These are phyloP conservation scores for Drosophila flavopinicola DNA, from an alignment of 2,888 invertebrate species.

Conservation along the genomic window DNA sequence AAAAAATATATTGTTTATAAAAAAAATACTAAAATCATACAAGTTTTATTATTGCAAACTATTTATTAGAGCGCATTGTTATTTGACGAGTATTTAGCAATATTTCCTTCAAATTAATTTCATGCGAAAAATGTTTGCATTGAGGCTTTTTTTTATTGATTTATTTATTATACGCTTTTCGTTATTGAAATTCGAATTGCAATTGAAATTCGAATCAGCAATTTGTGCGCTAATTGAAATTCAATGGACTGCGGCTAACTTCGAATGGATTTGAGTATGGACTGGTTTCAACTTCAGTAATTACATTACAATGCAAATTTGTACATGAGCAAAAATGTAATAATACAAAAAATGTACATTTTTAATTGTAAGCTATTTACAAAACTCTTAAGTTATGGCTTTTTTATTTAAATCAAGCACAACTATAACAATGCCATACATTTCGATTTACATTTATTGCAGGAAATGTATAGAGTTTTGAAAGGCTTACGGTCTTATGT, in stretches of 20 bases:
- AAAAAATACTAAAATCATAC: slow-evolving; percentile 10
- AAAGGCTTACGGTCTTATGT: too few species aligned
- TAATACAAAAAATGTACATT: slow-evolving; percentile 24
- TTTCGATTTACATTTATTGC: too few species aligned
- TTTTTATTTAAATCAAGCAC: too few species aligned
- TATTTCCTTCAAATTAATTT: slow-evolving; percentile 63
- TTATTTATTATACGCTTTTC: slow-evolving; percentile 37
- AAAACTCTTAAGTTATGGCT: not conserved
- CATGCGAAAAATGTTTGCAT: slow-evolving; percentile 42
- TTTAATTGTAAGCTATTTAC: slow-evolving; percentile 12
- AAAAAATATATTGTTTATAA: slow-evolving; percentile 2
- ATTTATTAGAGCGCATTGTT: slow-evolving; percentile 21
- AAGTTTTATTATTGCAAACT: slow-evolving; percentile 22
- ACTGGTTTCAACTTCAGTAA: not conserved
- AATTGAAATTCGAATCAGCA: slow-evolving; percentile 57
- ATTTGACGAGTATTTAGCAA: slow-evolving; percentile 49
- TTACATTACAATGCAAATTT: slow-evolving; percentile 47
- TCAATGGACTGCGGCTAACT: slow-evolving; percentile 53
- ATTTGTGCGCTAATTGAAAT: slow-evolving; percentile 70
- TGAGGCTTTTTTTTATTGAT: slow-evolving; percentile 23
- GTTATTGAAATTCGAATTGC: slow-evolving; percentile 59
- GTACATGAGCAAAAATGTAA: slow-evolving; percentile 5
- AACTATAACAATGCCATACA: slow-evolving; percentile 7
- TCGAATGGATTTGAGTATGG: slow-evolving; percentile 18
- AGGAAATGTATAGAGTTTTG: not conserved